phyloP scores from a whole-genome alignment of 2,888 invertebrate species.

The Megamerina dolium region DNA sequence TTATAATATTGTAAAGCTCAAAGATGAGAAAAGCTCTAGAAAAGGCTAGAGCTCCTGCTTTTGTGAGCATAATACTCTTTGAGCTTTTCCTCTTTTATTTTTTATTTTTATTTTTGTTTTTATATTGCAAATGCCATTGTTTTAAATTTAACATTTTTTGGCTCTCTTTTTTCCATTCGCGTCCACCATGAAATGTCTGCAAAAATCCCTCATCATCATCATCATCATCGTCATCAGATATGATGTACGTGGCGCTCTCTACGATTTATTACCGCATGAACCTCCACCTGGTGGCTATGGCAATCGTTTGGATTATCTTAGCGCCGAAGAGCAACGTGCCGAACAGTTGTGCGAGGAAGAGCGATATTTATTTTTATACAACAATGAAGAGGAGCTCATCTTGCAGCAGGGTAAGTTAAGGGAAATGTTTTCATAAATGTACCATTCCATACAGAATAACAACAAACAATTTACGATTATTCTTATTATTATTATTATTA shows the following conservation, averaged over 20 bases:
- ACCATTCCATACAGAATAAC: too few relatives aligned
- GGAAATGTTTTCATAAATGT: slow-evolving; percentile 18
- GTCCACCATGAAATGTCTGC: neutral
- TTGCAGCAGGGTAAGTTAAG: slow-evolving; percentile 75
- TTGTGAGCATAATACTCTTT: neutral
- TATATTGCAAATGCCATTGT: too few relatives aligned
- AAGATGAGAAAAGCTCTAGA: too few relatives aligned
- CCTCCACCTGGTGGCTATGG: slow-evolving; percentile 68
- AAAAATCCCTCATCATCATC: neutral
- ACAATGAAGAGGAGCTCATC: slow-evolving; percentile 81
- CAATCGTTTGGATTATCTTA: slow-evolving; percentile 56
- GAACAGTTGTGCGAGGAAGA: slow-evolving; percentile 94
- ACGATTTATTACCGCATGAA: slow-evolving; percentile 76
- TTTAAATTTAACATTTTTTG: neutral
- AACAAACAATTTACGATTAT: too few relatives aligned
- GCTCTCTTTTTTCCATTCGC: too few relatives aligned
- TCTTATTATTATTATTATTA: too few relatives aligned
- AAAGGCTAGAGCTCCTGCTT: too few relatives aligned
- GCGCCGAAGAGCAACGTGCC: slow-evolving; percentile 68
- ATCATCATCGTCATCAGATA: slow-evolving; percentile 58
- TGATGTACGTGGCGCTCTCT: slow-evolving; percentile 88
- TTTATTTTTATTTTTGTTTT: too few relatives aligned
- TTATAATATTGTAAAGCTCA: too few relatives aligned
- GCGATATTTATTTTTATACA: slow-evolving; percentile 78
- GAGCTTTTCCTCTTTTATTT: slow-evolving; percentile 1